Evolutionary conservation across 2,113 vertebrate genomes (phyloP), one percentile per base, ranked within the genome.

Genomic region (Scalopus aquaticus): DNA sequence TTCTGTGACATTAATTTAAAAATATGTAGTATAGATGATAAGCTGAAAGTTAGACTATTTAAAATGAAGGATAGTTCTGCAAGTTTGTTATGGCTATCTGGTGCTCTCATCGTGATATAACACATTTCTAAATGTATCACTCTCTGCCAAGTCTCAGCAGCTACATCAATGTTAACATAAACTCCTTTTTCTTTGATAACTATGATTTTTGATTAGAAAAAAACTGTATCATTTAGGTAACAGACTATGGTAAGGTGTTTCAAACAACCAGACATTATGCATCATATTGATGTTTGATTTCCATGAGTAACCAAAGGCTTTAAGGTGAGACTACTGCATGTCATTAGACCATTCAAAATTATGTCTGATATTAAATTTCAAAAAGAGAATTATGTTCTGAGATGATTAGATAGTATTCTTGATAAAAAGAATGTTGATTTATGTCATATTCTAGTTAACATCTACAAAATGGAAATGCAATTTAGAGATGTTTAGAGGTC

Each of bases 111-210:
- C 72, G 7, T 65, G 74, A 56, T 28, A 13, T 87, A 86, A 76
- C 1, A 32, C 49, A 62, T 73, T 74, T 90, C 35, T 80, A 54
- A 30, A 90, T 13, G 22, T 56, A 9, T 76, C 24, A 3, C 51
- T 95, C 74, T 39, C 46, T 84, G 11, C 49, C 37, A 90, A 60
- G 16, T 96, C 44, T 30, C 2, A 82, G 19, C 2, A 80, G 9
- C 3, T 60, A 1, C 12, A 39, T 91, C 58, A 15, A 30, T 49
- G 79, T 86, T 72, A 4, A 22, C 60, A 0, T 64, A 4, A 74
- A 26, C 39, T 93, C 9, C 44, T 84, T 90, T 78, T 88, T 88
- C 70, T 94, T 85, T 79, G 46, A 79, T 64, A 67, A 95, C 49
- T 28, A 32, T 28, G 5, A 32, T 94, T 81, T 28, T 26, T 67